Evolutionary conservation across 2,113 vertebrate species (phyloP).

Genomic region (Oenanthe melanoleuca): DNA sequence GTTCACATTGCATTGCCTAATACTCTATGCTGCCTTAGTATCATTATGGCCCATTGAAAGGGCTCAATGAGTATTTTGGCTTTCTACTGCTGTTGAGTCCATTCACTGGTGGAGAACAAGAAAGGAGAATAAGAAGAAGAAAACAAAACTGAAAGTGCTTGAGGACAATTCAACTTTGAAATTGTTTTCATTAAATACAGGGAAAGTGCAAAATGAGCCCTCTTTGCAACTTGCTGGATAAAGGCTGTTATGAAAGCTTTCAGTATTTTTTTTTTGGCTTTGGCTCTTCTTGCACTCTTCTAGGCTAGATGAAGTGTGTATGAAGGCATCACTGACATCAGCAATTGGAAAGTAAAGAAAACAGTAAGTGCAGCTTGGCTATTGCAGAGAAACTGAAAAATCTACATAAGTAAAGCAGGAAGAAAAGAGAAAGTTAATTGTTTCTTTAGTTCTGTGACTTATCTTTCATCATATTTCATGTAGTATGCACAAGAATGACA

Average conservation of each 20-base stretch:
- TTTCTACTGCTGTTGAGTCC: not conserved
- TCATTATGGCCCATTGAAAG: not conserved
- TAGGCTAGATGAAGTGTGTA: not conserved
- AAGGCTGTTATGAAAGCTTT: not conserved
- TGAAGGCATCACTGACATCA: not conserved
- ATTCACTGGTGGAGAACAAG: not conserved
- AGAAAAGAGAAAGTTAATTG: not conserved
- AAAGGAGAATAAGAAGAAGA: not conserved
- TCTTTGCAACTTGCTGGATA: not conserved
- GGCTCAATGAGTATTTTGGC: not conserved
- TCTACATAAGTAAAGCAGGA: not conserved
- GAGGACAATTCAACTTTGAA: conserved; percentile 13
- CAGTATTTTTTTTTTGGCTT: not conserved
- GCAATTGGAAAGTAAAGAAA: not conserved
- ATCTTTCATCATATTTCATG: not conserved
- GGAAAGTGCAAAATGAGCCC: conserved; percentile 7
- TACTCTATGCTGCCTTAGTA: not conserved
- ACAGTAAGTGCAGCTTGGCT: not conserved
- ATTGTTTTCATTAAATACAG: not conserved
- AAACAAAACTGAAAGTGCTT: conserved; percentile 19
- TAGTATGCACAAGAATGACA: not conserved
- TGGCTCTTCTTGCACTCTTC: not conserved
- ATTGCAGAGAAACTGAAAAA: not conserved
- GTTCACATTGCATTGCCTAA: not conserved
- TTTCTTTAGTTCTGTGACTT: not conserved